These are phyloP conservation scores for Xiphorhynchus elegans DNA, from an alignment of 2,113 vertebrate genomes.

Conservation along the genomic window DNA sequence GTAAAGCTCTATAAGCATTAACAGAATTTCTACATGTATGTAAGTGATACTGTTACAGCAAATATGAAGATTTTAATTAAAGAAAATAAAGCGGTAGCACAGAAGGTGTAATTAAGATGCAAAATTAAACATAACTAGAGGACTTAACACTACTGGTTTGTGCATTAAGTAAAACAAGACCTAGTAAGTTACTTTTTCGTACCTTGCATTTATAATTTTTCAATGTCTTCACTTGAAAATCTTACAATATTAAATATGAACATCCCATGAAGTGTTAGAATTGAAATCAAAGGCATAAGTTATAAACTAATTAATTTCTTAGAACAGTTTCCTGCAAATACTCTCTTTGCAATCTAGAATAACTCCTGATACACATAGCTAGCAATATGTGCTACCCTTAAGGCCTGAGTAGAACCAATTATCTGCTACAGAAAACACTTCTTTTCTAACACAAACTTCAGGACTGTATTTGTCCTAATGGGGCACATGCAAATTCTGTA, in stretches of 20 bases:
- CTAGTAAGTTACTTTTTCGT: neutral
- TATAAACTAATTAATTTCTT: neutral
- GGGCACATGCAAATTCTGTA: neutral
- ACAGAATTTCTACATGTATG: neutral
- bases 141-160: neutral
- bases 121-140: neutral
- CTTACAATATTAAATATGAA: neutral
- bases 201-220: neutral
- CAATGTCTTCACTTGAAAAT: neutral
- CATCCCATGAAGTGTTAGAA: neutral
- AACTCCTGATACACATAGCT: neutral
- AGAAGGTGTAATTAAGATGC: neutral
- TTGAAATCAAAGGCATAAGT: neutral
- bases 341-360: neutral
- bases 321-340: neutral
- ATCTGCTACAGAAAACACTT: neutral
- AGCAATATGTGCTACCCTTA: neutral
- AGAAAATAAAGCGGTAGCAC: neutral
- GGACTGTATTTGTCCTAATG: neutral
- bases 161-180: neutral
- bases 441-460: neutral
- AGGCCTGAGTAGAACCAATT: neutral
- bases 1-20: neutral
- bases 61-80: neutral
- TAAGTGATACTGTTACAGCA: neutral